Conservation (phyloP, 2,888 invertebrate species). For the Dinocampus coccinellae region DNA sequence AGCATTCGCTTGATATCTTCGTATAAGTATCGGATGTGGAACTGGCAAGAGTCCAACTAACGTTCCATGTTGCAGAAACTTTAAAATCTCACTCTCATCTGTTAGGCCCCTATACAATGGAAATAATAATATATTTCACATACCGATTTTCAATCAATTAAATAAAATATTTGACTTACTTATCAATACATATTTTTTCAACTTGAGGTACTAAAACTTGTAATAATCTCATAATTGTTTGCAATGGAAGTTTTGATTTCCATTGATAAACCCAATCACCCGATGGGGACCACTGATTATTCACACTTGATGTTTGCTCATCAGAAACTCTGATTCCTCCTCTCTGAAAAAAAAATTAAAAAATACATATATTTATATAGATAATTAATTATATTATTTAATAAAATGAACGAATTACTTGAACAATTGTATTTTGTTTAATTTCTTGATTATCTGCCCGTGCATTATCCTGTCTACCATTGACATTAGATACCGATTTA, state of each 20-base stretch:
- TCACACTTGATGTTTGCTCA: slow-evolving; percentile 53
- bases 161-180: slow-evolving; percentile 52
- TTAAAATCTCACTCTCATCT: slow-evolving; percentile 99
- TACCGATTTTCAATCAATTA: not conserved
- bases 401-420: slow-evolving; percentile 55
- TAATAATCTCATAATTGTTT: slow-evolving; percentile 98
- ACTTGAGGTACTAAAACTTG: slow-evolving; percentile 99
- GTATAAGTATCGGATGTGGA: slow-evolving; percentile 98
- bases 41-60: slow-evolving; percentile 97
- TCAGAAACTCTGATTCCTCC: slow-evolving; percentile 76
- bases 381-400: not conserved
- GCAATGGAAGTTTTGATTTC: slow-evolving; percentile 96
- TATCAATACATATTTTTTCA: slow-evolving; percentile 98
- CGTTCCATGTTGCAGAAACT: slow-evolving; percentile 98
- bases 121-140: no score
- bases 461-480: slow-evolving; percentile 49
- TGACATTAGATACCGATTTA: slow-evolving; percentile 43
- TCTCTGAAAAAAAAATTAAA: slow-evolving; percentile 70
- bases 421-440: slow-evolving; percentile 62
- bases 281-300: slow-evolving; percentile 85
- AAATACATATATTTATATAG: slow-evolving; percentile 32
- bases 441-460: slow-evolving; percentile 35
- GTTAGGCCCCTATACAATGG: slow-evolving; percentile 85
- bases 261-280: slow-evolving; percentile 96
- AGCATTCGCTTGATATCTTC: slow-evolving; percentile 98